Evolutionary conservation across 2,113 vertebrate species (phyloP), one percentile per base, ranked within the genome.

Genomic region (Paramisgurnus dabryanus): DNA sequence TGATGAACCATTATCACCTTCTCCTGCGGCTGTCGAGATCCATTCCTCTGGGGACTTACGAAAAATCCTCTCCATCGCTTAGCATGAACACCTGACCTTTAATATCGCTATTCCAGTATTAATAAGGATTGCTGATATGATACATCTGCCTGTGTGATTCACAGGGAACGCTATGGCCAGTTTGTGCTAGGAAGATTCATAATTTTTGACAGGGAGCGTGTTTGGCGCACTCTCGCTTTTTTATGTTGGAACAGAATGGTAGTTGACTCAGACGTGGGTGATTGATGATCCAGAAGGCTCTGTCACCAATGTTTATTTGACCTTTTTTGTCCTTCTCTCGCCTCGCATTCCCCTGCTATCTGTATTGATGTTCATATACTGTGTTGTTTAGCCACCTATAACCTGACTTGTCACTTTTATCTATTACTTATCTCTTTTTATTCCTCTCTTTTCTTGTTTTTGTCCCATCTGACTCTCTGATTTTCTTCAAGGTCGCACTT

Each of bases 61-160:
- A 3, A 61, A 74, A 58, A 22, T 64, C 11, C 50, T 81, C 45
- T 49, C 55, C 8, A 45, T 75, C 27, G 43, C n/a, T 78, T 78
- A 27, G 8, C 60, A 15, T 60, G 65, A 18, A 66, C 60, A 74
- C 49, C 63, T 76, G 76, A 50, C 61, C 34, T 57, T 17, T 70
- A 58, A 49, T 12, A 66, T 78, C 39, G 47, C 49, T 67, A 10
- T 66, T 82, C 79, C 65, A 83, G 50, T 60, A 81, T 83, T 85
- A 79, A 69, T 81, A 81, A 81, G 81, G 66, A 74, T 75, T 34
- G 40, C 77, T 78, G 69, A 71, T 83, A 67, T 69, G 60, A 85
- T 79, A 60, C 75, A 84, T 84, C 57, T 80, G 77, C 55, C 45
- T 40, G 40, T 39, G 58, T 80, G 84, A 85, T 78, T 85, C 81